Evolutionary conservation across 1,140 invertebrate species (phyloP), one percentile per base, ranked within the genome.

Genomic region (Apis mellifera): DNA sequence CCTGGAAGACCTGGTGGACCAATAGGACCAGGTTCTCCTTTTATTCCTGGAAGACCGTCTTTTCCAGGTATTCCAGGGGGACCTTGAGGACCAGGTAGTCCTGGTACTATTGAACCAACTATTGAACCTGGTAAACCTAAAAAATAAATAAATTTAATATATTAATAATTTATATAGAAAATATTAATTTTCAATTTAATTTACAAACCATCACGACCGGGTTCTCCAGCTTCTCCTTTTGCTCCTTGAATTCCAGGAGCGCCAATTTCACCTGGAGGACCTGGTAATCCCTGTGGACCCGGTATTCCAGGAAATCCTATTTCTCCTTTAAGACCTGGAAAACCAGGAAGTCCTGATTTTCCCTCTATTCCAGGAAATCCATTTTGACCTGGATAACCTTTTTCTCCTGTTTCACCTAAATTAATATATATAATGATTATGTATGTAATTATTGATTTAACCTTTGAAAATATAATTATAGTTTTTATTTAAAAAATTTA

Each of bases 241-340:
- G 84, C 69, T 19, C 95, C 95, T 26, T 91, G 85, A 52, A 89
- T 86, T 57, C 94, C 94, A n/a, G 94, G 87, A n/a, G 91, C 85
- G 19, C 95, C 94, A 21, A 32, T 54, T 78, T 82, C 70, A 50
- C 92, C 87, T 9, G 55, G 50, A 0, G 2, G 13, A 13, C 91
- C 91, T 54, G 83, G 84, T 54, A 86, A 84, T 21, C 94, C 94
- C 66, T 65, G 82, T 82, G 90, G 89, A 55, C 92, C 93, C 70
- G 86, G 83, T 55, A 84, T 19, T 73, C 94, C 90, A 42, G 86
- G 76, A 84, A 92, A 73, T 57, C 96, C 96, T 86, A 94, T 93
- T 2, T 94, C 93, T 23, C 93, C 93, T 74, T 90, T 90, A 19
- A 69, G 81, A 73, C 94, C 94, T 32, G 89, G 87, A 84, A 86